phyloP scores from a whole-genome alignment of 2,888 invertebrate genomes.

The Branchipolynoe longqiensis region DNA sequence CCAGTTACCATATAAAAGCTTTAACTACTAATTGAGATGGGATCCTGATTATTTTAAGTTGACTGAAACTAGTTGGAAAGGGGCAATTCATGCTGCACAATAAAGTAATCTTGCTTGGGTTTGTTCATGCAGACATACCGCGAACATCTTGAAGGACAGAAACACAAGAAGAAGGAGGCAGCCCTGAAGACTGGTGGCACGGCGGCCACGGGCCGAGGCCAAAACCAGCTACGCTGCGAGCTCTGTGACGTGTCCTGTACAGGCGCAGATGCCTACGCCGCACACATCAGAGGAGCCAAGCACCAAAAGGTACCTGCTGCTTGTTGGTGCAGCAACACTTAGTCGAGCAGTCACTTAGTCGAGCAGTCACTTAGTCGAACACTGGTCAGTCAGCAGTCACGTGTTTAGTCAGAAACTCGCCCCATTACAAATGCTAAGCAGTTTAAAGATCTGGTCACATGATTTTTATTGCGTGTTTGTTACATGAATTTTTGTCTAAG shows the following conservation, averaged over 20 bases:
- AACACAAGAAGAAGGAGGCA: constrained; percentile 99
- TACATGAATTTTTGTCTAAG: too few species aligned
- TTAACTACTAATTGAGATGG: too few species aligned
- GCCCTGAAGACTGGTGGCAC: constrained; percentile 85
- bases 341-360: too few species aligned
- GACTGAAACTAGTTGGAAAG: too few species aligned
- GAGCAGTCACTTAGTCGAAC: too few species aligned
- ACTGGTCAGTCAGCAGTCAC: too few species aligned
- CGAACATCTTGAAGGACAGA: constrained; percentile 98
- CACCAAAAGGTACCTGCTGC: constrained; percentile 91
- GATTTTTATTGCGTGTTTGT: not conserved
- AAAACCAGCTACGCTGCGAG: constrained; percentile 93
- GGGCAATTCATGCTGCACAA: not conserved
- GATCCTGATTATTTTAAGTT: too few species aligned
- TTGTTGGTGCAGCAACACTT: too few species aligned
- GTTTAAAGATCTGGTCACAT: not conserved
- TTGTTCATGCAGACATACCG: constrained; percentile 88
- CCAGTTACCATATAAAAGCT: too few species aligned
- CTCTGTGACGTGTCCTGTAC: constrained; percentile 99
- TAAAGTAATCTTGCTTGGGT: not conserved
- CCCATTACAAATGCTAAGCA: not conserved
- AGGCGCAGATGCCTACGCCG: constrained; percentile 98
- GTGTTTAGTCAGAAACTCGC: too few species aligned
- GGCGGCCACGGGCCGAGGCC: constrained; percentile 80
- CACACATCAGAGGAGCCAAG: constrained; percentile 98